A percentile compares a stretch with the other conserved stretches of the same genome.
phyloP scores from a whole-genome alignment of 35 echinoderm and acorn worm species.

The Lytechinus pictus region DNA sequence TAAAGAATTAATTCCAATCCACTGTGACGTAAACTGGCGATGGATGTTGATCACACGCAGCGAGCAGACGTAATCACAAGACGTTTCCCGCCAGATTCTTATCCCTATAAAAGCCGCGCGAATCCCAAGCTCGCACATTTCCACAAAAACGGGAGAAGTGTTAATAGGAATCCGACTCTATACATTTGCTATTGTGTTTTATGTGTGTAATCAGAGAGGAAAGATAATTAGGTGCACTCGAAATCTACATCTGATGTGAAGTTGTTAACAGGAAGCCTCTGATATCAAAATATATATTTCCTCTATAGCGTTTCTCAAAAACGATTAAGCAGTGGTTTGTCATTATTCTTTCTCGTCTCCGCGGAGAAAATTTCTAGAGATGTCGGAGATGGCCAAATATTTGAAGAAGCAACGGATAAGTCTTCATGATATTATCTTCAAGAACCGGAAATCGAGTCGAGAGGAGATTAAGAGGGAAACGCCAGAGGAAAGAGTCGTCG shows the following conservation, averaged over 20 bases:
- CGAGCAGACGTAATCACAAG: neutral
- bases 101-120: neutral
- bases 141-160: neutral
- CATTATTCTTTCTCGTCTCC: neutral
- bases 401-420: constrained; percentile 43
- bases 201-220: neutral
- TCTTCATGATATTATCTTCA: constrained; percentile 46
- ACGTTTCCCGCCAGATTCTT: neutral
- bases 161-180: neutral
- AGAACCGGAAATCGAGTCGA: neutral
- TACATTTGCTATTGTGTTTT: neutral
- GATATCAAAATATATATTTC: neutral
- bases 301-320: neutral
- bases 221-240: neutral
- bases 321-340: neutral
- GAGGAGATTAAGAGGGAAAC: neutral
- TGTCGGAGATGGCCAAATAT: constrained; percentile 41
- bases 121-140: neutral
- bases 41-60: neutral
- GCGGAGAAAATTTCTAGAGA: neutral
- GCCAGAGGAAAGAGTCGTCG: neutral
- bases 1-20: neutral
- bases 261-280: neutral
- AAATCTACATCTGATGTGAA: neutral
- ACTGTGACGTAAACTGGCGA: neutral